Evolutionary conservation across 2,888 invertebrate genomes (phyloP), one percentile per base, ranked within the genome.

Genomic region (Chalcis sispes): DNA sequence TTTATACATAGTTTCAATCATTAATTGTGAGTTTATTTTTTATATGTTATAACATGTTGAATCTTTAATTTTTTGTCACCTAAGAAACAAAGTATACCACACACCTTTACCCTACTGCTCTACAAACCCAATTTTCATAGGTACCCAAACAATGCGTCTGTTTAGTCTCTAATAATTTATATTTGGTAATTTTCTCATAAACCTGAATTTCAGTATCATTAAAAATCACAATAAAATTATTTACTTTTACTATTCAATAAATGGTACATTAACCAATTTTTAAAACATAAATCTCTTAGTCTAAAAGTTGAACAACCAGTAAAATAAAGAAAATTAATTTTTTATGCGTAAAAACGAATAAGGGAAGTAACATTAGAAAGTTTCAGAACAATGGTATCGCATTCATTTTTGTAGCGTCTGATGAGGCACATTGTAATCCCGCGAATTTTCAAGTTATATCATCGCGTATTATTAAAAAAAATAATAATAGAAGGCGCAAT

Each of bases 51-150:
- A 48, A 42, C 42, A 8, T 13, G 42, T 42, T n/a, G n/a, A n/a
- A 36, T 7, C 10, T 54, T 40, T n/a, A 66, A 36, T n/a, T 46
- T 69, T 46, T 61, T 61, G 23, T 64, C 67, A 62, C 50, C 15
- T 65, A 20, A 71, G 15, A 54, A 25, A 23, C 46, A 23, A 20
- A 29, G 27, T 65, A 48, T 23, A 54, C 59, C 54, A 54, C 58
- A 40, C 56, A 62, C 56, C 72, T 64, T 69, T 64, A 80, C 78
- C 78, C 83, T 84, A 84, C 83, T 81, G 82, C 84, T 85, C 82
- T 82, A 79, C 81, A 78, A 64, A 54, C 13, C 18, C 23, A 13
- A 20, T 46, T 5, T 48, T 59, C 29, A 71, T 54, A 69, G 72
- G 71, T 76, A 77, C 75, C 73, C 75, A 77, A 36, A 36, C 64